Base-by-base conservation (phyloP, 2,888 invertebrate species). In the Eupithecia tripunctaria region DNA sequence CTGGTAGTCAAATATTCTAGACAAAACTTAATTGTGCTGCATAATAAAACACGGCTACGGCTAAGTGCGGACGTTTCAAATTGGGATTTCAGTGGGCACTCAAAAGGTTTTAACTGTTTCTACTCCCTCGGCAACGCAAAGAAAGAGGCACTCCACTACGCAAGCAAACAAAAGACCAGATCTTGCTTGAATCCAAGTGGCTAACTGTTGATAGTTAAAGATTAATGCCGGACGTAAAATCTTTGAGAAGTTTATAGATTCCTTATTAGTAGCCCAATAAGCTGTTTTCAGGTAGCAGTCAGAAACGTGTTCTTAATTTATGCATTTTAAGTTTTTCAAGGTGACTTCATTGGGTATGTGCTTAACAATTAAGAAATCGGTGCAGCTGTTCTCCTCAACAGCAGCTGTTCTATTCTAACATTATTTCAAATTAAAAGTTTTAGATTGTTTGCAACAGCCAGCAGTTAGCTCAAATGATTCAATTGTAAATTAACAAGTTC, bases 101-200 rank as follows among this genome's bases (percentile, higher is more conserved):
- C 47, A 51, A 51, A n/a, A 51, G 47, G 47, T 67, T 51, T 70
- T 18, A 64, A 36, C 25, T 64, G 60, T 60, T 29, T 29, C 15
- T 62, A 47, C 47, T 60, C 29, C 3, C 18, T 27, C 32, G 25
- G 60, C 29, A 29, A 43, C 59, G 21, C 41, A 67, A 62, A 62
- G 70, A 56, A 56, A 70, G 60, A 59, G 66, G 60, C 36, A 32
- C 32, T 71, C 18, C 18, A 43, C 29, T 43, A 66, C 29, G 59
- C n/a, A 43, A 43, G 60, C 60, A 67, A 71, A 71, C 43, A 67
- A 71, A 70, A 59, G 59, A 66, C 41, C 56, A 59, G 14, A 62
- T 29, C 43, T 60, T 29, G 60, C 60, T 29, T 60, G 18, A 29
- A 29, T 18, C 29, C 27, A 60, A 60, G 60, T n/a, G 32, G 32